Percentiles rank a stretch among this genome's conserved stretches.
phyloP scores from a whole-genome alignment of 2,797 vertebrate species.

The Poliocrania exsul region DNA sequence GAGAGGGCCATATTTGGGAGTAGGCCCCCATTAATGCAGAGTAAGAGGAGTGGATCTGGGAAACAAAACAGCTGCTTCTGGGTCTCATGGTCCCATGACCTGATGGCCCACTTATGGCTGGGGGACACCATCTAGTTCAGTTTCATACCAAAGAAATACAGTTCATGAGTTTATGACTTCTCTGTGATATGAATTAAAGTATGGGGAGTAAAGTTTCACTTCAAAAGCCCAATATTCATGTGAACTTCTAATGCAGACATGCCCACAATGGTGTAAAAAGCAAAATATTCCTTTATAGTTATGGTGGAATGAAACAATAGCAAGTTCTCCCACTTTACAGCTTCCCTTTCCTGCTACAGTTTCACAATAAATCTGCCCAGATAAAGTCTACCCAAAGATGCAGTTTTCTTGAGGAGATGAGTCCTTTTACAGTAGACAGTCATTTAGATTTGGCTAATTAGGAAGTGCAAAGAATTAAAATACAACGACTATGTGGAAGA shows the following conservation, averaged over 20 bases:
- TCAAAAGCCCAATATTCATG: neutral
- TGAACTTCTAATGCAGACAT: accelerated
- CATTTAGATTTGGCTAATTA: neutral
- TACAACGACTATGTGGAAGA: neutral
- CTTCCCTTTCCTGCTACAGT: neutral
- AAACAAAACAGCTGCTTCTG: accelerated
- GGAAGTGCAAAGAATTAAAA: neutral
- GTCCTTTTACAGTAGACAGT: neutral
- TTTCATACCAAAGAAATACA: neutral
- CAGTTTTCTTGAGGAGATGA: neutral
- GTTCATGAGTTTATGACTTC: neutral
- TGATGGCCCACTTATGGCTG: too few relatives aligned
- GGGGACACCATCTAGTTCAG: neutral
- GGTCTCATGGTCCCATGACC: neutral
- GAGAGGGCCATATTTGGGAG: neutral
- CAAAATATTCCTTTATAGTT: neutral
- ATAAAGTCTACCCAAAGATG: neutral
- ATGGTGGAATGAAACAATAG: neutral
- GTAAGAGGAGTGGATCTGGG: neutral
- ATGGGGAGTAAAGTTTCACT: neutral
- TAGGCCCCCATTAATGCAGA: neutral
- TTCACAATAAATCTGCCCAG: neutral
- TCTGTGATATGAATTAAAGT: neutral
- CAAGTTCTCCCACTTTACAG: neutral
- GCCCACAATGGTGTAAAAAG: neutral